These are phyloP conservation scores for Desmodus rotundus DNA, from an alignment of 2,113 vertebrate genomes.

Conservation along the genomic window DNA sequence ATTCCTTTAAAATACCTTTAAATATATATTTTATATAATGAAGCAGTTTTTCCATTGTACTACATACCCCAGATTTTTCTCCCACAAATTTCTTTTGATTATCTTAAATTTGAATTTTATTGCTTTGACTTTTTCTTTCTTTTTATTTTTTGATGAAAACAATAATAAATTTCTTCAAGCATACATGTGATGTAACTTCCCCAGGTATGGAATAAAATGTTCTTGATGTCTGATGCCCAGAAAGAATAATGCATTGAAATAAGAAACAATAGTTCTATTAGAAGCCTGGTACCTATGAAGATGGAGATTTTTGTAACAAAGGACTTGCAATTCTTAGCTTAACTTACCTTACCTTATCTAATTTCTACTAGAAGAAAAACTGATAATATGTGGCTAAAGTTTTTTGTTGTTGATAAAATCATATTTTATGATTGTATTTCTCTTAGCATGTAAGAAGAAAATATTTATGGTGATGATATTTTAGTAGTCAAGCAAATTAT, in stretches of 20 bases:
- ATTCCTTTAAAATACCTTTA: neutral
- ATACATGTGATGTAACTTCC: neutral
- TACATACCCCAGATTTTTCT: neutral
- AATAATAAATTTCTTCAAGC: neutral
- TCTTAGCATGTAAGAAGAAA: neutral
- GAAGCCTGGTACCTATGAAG: neutral
- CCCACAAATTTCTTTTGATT: neutral
- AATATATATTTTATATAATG: neutral
- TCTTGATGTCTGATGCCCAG: neutral
- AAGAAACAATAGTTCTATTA: neutral
- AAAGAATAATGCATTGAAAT: neutral
- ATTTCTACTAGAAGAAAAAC: neutral
- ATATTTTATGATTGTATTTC: neutral
- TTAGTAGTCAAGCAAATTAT: neutral
- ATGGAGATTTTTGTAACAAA: neutral
- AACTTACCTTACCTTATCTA: neutral
- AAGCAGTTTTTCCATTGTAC: neutral
- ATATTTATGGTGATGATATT: neutral
- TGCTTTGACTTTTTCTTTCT: neutral
- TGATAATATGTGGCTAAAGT: neutral
- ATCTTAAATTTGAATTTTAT: neutral
- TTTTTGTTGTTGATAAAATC: neutral
- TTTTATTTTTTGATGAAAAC: neutral
- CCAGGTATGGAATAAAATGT: neutral
- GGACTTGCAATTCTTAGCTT: neutral